Conservation (phyloP, 2,888 invertebrate species). For the Caenorhabditis drosophilae region DNA sequence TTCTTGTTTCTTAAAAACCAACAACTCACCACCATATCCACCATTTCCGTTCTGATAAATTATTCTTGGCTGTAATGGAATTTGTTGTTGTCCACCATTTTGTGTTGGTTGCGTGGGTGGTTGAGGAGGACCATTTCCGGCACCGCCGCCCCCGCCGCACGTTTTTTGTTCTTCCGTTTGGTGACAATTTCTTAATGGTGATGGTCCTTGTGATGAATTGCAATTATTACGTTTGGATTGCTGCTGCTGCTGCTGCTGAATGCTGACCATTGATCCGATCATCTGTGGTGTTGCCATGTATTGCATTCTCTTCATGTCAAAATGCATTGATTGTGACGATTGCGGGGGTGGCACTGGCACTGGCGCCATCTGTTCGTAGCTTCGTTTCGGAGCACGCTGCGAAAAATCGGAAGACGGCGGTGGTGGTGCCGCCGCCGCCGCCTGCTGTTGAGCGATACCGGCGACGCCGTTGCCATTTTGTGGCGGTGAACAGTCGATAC, state of each 20-base stretch:
- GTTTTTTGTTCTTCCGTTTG: no score
- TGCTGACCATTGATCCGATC: not conserved
- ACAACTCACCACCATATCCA: no score
- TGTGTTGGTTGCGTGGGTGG: not conserved
- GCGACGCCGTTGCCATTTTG: not conserved
- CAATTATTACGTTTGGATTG: conserved; percentile 12
- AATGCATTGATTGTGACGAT: conserved; percentile 36
- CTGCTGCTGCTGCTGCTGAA: not conserved
- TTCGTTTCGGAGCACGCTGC: conserved; percentile 9
- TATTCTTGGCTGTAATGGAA: conserved; percentile 8
- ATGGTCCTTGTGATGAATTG: conserved; percentile 13
- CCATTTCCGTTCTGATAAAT: conserved; percentile 2
- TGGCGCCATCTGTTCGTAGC: conserved; percentile 10
- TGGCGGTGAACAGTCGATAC: conserved; percentile 46
- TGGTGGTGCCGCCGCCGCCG: no score
- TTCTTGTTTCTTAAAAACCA: no score
- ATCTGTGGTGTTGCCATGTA: conserved; percentile 36
- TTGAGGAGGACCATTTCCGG: no score
- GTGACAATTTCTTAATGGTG: conserved; percentile 12
- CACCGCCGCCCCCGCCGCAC: no score
- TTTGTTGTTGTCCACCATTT: not conserved
- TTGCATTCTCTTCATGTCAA: conserved; percentile 54
- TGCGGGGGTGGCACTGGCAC: conserved; percentile 9
- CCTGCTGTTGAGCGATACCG: not conserved
- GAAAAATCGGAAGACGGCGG: no score